Base-by-base conservation (phyloP, 2,888 invertebrate genomes). In the Caradrina clavipalpis region DNA sequence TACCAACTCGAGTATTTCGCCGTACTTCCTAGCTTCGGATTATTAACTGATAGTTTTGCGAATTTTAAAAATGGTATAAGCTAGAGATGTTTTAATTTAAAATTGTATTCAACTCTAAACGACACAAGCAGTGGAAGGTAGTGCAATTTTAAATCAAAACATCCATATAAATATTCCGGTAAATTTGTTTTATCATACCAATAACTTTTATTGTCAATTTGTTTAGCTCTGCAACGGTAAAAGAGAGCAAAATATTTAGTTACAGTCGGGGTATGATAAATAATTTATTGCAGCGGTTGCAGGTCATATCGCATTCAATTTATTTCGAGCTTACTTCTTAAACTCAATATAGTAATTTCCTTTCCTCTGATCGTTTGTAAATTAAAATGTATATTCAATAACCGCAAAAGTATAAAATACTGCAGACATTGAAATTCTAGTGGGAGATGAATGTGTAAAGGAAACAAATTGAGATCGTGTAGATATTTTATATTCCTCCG, bases 391-490 rank as follows among this genome's bases (percentile, higher is more conserved):
- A n/a, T 59, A 79, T 76, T 66, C 59, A 78, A 75, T 70, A 61
- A 70, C 26, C 39, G 11, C 58, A 54, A 35, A 45, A 49, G 70
- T 58, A 70, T 70, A 19, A 63, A 76, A 85, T 74, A 75, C 61
- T 72, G 70, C 67, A 75, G 73, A 81, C 73, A 83, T 75, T 80
- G 66, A 76, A 73, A 82, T 74, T 83, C 67, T 67, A 75, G 75
- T 71, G 67, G 79, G 71, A 83, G 77, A 84, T 87, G 87, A 89
- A 89, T 86, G 84, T 87, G 84, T 82, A 82, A 82, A 62, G 84
- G 83, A 88, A 91, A 87, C 84, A 86, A 89, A 90, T 86, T 84
- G 84, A 86, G 86, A 87, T 86, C 86, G 85, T 87, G 87, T 80
- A 84, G 86, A 88, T 84, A 87, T 90, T 89, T 89, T 87, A 89